A percentile compares a stretch with the other conserved stretches of the same genome.
These are phyloP conservation scores for Sebastes iracundus DNA, from an alignment of 2,797 vertebrate species.

Conservation along the genomic window DNA sequence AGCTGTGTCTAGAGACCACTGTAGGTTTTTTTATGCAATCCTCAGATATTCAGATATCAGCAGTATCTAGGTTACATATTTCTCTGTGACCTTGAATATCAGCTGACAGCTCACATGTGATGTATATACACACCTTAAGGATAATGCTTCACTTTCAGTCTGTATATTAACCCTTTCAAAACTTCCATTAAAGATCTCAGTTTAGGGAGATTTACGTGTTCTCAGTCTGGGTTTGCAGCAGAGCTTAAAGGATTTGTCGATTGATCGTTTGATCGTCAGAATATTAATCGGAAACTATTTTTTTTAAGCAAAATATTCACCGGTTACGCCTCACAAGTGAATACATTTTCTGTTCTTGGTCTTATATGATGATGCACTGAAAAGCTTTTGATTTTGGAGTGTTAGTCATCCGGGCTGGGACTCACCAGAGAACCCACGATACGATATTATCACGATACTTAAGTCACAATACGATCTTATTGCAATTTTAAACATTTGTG, in stretches of 20 bases:
- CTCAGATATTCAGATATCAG: conserved; percentile 17
- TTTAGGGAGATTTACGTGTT: neutral
- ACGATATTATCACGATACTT: too few species aligned
- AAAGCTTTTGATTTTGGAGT: neutral
- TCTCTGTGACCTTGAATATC: conserved; percentile 45
- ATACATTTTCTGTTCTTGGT: neutral
- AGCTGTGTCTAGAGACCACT: conserved; percentile 21
- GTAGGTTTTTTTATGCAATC: neutral
- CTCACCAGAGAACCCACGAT: too few species aligned
- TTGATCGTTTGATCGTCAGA: neutral
- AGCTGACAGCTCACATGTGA: conserved; percentile 23
- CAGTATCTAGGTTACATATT: conserved; percentile 29
- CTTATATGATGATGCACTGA: neutral
- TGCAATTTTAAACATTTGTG: too few species aligned
- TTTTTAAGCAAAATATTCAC: neutral
- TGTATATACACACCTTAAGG: neutral
- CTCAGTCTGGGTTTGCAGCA: neutral
- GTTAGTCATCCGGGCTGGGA: neutral
- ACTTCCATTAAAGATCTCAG: neutral
- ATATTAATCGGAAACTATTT: neutral
- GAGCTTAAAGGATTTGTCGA: neutral
- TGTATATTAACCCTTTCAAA: neutral
- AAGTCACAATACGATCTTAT: too few species aligned
- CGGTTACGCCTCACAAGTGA: neutral
- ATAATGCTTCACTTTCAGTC: neutral